Percentiles rank a stretch among this genome's conserved stretches.
Conservation (phyloP, 2,113 vertebrate species). For the Aegypius monachus region DNA sequence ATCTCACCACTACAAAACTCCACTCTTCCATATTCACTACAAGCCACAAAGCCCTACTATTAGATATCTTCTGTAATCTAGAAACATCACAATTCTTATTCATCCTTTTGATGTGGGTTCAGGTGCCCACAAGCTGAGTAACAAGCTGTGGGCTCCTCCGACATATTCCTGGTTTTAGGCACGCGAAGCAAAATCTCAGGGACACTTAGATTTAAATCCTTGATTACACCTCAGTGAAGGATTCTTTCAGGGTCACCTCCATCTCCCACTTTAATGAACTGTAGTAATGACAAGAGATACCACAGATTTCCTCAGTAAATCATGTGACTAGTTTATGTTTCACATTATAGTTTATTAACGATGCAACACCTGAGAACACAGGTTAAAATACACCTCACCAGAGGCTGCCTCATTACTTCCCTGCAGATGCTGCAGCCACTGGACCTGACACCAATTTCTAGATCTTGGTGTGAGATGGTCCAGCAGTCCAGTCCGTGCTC, state of each 20-base stretch:
- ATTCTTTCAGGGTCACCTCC: neutral
- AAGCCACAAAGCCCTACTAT: neutral
- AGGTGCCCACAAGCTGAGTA: neutral
- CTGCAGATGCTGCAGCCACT: neutral
- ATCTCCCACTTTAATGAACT: neutral
- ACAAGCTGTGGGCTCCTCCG: neutral
- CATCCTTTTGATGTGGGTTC: neutral
- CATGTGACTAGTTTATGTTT: slow-evolving; percentile 4
- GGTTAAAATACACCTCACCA: neutral
- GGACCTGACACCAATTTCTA: neutral
- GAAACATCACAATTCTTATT: neutral
- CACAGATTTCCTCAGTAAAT: neutral
- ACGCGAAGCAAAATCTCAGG: neutral
- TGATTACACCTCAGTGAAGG: neutral
- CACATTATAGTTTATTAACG: neutral
- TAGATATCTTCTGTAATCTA: neutral
- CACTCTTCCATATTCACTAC: neutral
- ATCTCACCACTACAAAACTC: neutral
- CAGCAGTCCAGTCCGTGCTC: neutral
- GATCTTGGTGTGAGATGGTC: neutral
- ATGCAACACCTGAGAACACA: neutral
- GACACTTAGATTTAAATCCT: neutral
- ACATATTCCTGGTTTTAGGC: neutral
- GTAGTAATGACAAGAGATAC: neutral
- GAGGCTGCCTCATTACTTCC: neutral